phyloP scores from a whole-genome alignment of 1,140 invertebrate genomes.

The Portunus trituberculatus region DNA sequence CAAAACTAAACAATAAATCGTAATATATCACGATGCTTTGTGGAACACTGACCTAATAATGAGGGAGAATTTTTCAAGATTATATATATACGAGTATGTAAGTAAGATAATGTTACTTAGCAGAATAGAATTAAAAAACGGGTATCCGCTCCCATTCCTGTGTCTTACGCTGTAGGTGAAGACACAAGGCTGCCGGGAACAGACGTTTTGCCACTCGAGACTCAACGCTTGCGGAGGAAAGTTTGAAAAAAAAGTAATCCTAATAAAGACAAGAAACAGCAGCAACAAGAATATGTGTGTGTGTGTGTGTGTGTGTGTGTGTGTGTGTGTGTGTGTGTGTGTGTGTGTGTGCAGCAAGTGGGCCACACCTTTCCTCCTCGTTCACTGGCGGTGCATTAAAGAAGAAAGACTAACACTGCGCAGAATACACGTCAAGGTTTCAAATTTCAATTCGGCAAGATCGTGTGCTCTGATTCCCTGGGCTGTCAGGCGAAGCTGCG shows the following conservation, averaged over 20 bases:
- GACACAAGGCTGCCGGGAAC: too few relatives aligned
- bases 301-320: constrained; percentile 3
- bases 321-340: constrained; percentile 9
- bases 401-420: not conserved
- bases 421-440: not conserved
- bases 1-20: too few relatives aligned
- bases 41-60: too few relatives aligned
- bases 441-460: not conserved
- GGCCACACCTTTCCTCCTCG: not conserved
- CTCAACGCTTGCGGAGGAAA: too few relatives aligned
- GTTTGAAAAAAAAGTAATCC: too few relatives aligned
- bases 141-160: not conserved
- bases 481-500: not conserved
- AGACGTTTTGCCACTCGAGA: too few relatives aligned
- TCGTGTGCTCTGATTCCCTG: not conserved
- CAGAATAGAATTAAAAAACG: too few relatives aligned
- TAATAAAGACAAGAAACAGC: too few relatives aligned
- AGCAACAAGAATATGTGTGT: not conserved
- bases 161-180: not conserved
- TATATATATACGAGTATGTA: too few relatives aligned
- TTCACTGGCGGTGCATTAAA: not conserved
- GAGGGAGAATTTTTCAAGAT: too few relatives aligned
- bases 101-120: too few relatives aligned
- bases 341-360: not conserved
- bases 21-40: too few relatives aligned